Evolutionary conservation across 2,888 invertebrate species (phyloP).

Genomic region (Parnassius mnemosyne): DNA sequence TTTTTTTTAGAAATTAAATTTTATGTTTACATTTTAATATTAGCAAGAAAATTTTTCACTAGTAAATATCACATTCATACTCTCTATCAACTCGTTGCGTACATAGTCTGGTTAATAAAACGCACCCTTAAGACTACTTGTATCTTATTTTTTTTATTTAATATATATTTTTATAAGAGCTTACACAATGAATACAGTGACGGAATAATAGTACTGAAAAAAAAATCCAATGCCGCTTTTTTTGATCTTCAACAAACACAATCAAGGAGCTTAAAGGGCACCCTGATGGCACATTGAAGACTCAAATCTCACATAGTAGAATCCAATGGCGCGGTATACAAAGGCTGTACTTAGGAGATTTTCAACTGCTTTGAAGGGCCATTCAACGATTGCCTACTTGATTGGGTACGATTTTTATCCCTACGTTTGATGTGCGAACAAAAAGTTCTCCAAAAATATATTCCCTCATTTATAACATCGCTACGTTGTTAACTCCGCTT

Average conservation of each 20-base stretch:
- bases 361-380: slow-evolving; percentile 21
- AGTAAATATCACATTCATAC: no score
- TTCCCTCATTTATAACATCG: not conserved
- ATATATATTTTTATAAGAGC: no score
- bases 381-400: slow-evolving; percentile 24
- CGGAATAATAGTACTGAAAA: no score
- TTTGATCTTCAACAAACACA: slow-evolving; percentile 4
- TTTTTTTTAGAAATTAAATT: no score
- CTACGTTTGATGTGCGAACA: slow-evolving; percentile 20
- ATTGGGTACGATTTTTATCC: slow-evolving; percentile 10
- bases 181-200: no score
- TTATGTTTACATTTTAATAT: no score
- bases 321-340: slow-evolving; percentile 5
- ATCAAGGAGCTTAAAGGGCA: slow-evolving; percentile 15
- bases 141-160: no score
- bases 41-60: no score
- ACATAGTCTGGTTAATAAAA: no score
- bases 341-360: slow-evolving; percentile 23
- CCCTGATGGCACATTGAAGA: slow-evolving; percentile 14
- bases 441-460: slow-evolving; percentile 12
- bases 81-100: no score
- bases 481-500: not conserved
- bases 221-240: no score
- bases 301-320: slow-evolving; percentile 7
- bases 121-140: no score